phyloP scores from a whole-genome alignment of 2,888 invertebrate species.

The Epinotia demarniana region DNA sequence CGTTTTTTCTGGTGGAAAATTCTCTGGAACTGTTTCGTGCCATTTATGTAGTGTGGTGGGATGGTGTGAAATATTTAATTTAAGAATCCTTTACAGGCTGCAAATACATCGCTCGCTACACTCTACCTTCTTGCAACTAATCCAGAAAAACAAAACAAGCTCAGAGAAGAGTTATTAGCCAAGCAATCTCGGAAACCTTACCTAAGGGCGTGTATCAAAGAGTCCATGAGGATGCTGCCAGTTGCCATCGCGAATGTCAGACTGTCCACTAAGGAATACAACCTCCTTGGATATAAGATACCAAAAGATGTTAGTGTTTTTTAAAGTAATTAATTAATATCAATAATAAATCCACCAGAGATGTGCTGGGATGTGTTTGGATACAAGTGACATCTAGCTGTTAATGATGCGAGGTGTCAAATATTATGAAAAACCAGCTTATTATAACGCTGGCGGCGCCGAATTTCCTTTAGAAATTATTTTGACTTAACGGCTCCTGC shows the following conservation, averaged over 20 bases:
- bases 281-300: constrained; percentile 86
- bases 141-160: constrained; percentile 85
- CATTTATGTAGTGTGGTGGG: background rate
- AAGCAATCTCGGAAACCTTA: constrained; percentile 74
- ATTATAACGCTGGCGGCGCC: no score
- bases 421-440: no score
- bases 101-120: constrained; percentile 81
- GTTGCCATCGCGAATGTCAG: constrained; percentile 85
- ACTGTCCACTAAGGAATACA: constrained; percentile 79
- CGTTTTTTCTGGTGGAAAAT: no score
- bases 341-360: background rate
- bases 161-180: constrained; percentile 83
- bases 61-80: background rate
- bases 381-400: no score
- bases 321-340: background rate
- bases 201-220: constrained; percentile 89
- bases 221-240: constrained; percentile 87
- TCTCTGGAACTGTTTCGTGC: no score
- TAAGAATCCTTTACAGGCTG: constrained; percentile 72
- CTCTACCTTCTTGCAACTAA: constrained; percentile 87
- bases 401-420: no score
- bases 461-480: no score
- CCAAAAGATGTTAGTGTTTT: constrained; percentile 82
- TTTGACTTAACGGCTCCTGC: no score
- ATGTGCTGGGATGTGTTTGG: no score